Base-by-base conservation (phyloP, 2,888 invertebrate species). In the Eilema griseolum region DNA sequence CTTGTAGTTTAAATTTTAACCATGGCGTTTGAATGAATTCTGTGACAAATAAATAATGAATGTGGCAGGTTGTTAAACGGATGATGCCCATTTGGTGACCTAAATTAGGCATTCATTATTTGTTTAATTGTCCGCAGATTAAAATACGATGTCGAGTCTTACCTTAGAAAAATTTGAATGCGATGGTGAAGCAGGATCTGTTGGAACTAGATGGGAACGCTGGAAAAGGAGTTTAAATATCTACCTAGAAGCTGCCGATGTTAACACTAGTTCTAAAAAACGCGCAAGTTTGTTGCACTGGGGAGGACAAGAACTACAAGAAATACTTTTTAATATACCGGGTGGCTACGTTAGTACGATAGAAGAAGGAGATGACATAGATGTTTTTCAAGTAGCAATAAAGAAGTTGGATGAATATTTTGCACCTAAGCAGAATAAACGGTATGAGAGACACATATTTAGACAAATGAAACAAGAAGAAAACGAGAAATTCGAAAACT, bases 401-500 rank as follows among this genome's bases (percentile, higher is more conserved):
- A n/a, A n/a, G n/a, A n/a, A n/a, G n/a, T n/a, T n/a, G n/a, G n/a
- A n/a, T n/a, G n/a, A n/a, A n/a, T n/a, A 67, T 16, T 73, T 73
- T 28, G 7, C 31, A 1, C 72, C 70, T n/a, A n/a, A n/a, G 31
- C 69, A 70, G n/a, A 73, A 41, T 20, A 64, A 61, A 57, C 5
- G 31, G 3, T 73, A 61, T 33, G 73, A 73, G 46, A 33, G 73
- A 20, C 62, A 72, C 23, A 10, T 69, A 16, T 72, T 72, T 52
- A 23, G 72, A n/a, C 56, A 46, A 4, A 41, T 72, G 0, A 72
- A 69, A 24, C 72, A 72, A 46, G 66, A 73, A 24, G 37, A 31
- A 26, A 46, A 26, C 8, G 71, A 71, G 28, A 71, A 37, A 52
- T 71, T 71, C 24, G 71, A 73, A n/a, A 73, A 64, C 11, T 73